These are phyloP conservation scores for Lycaena phlaeas DNA, from an alignment of 2,888 invertebrate genomes.

Conservation along the genomic window DNA sequence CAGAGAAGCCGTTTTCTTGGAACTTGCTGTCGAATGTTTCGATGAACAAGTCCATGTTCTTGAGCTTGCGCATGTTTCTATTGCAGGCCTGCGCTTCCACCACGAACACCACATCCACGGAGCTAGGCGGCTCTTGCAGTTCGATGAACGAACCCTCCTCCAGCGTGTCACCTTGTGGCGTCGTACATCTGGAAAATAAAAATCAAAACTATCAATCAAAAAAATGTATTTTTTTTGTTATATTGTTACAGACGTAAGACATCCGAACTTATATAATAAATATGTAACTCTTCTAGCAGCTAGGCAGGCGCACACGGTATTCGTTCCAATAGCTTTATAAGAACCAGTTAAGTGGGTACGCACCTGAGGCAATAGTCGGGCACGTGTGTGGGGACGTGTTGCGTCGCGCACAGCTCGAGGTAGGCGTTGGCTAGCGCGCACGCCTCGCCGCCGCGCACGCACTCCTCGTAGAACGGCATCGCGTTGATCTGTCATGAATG, in stretches of 20 bases:
- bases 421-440: conserved; percentile 88
- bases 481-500: conserved; percentile 60
- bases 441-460: conserved; percentile 72
- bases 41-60: conserved; percentile 80
- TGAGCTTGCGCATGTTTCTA: conserved; percentile 75
- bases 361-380: conserved; percentile 87
- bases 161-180: conserved; percentile 78
- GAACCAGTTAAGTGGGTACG: too few relatives aligned
- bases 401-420: conserved; percentile 81
- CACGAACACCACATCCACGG: conserved; percentile 90
- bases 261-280: too few relatives aligned
- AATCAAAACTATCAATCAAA: too few relatives aligned
- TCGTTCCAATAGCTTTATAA: too few relatives aligned
- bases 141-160: conserved; percentile 83
- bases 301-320: too few relatives aligned
- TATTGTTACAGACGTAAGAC: too few relatives aligned
- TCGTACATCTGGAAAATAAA: conserved; percentile 73
- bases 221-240: too few relatives aligned
- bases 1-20: conserved; percentile 71
- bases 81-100: conserved; percentile 91
- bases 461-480: conserved; percentile 75
- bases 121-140: conserved; percentile 76
- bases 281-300: too few relatives aligned
- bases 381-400: conserved; percentile 83
- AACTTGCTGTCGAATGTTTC: conserved; percentile 80